phyloP scores from a whole-genome alignment of 1,140 invertebrate genomes.

The Sarcophaga peregrina region DNA sequence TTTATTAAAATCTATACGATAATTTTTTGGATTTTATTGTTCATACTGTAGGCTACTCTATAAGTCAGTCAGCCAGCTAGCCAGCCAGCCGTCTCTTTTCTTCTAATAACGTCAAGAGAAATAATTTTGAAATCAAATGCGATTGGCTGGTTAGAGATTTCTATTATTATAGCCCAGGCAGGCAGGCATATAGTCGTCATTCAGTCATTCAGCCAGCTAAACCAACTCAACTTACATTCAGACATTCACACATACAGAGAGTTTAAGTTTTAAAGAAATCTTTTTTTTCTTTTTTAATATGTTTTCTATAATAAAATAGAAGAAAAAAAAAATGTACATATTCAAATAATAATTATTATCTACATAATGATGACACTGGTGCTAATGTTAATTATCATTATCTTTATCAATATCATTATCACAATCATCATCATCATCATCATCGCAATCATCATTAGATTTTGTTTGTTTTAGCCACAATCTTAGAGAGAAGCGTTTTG shows the following conservation, averaged over 20 bases:
- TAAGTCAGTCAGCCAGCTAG: not conserved
- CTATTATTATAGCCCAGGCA: not conserved
- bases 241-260: not conserved
- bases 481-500: too few relatives aligned
- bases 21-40: not conserved
- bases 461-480: not conserved
- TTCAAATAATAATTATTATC: conserved; percentile 17
- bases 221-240: not conserved
- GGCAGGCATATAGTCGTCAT: too few relatives aligned
- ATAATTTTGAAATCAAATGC: not conserved
- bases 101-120: not conserved
- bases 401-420: not conserved
- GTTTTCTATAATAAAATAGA: conserved; percentile 10
- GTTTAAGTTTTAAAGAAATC: too few relatives aligned
- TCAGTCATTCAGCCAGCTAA: too few relatives aligned
- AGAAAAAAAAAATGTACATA: too few relatives aligned
- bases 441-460: not conserved
- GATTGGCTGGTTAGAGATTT: conserved; percentile 12
- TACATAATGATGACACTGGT: not conserved
- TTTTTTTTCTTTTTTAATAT: not conserved
- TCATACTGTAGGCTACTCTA: too few relatives aligned
- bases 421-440: not conserved
- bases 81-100: not conserved
- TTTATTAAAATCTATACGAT: too few relatives aligned
- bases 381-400: not conserved